A percentile compares a stretch with the other conserved stretches of the same genome.
phyloP scores from a whole-genome alignment of 1,140 invertebrate genomes.

The Anadara kagoshimensis region DNA sequence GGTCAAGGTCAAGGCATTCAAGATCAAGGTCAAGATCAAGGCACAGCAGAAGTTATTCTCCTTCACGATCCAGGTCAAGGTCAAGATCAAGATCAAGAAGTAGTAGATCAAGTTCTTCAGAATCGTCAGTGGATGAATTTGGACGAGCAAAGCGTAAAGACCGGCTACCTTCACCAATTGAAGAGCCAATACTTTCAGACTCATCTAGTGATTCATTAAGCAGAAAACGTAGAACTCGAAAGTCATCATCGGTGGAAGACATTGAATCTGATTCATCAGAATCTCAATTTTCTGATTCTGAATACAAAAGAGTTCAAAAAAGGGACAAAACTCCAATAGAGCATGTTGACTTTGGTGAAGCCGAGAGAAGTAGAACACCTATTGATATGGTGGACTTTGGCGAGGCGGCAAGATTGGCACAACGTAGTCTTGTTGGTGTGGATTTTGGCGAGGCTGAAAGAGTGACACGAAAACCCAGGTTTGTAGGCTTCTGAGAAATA shows the following conservation, averaged over 20 bases:
- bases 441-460: slow-evolving; percentile 43
- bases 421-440: slow-evolving; percentile 33
- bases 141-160: slow-evolving; percentile 34
- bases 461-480: neutral
- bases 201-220: too few species aligned
- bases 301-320: too few species aligned
- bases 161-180: too few species aligned
- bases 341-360: too few species aligned
- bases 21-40: slow-evolving; percentile 18
- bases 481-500: too few species aligned
- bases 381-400: slow-evolving; percentile 42
- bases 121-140: slow-evolving; percentile 43
- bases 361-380: slow-evolving; percentile 17
- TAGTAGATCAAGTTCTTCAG: slow-evolving; percentile 23
- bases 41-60: neutral
- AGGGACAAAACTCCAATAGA: too few species aligned
- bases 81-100: slow-evolving; percentile 17
- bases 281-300: too few species aligned
- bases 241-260: too few species aligned
- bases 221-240: too few species aligned
- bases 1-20: slow-evolving; percentile 29
- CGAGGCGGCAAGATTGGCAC: slow-evolving; percentile 38
- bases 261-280: too few species aligned
- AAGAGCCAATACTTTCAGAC: too few species aligned
- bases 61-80: slow-evolving; percentile 23